Percentiles rank a stretch among this genome's conserved stretches.
phyloP scores from a whole-genome alignment of 2,888 invertebrate species.

The Tachina lurida region DNA sequence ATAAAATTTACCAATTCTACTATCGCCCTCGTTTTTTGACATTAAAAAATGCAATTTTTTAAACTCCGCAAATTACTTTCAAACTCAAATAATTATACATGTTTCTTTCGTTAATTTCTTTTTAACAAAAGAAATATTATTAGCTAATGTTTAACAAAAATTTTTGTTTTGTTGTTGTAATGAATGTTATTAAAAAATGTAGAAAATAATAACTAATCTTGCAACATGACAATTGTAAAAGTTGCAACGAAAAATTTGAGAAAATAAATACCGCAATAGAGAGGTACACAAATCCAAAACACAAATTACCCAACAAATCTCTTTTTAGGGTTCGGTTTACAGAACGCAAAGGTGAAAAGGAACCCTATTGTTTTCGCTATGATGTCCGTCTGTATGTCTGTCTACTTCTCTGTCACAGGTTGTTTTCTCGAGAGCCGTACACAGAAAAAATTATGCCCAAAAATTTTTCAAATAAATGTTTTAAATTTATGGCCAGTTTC shows the following conservation, averaged over 20 bases:
- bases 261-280: not conserved
- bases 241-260: not conserved
- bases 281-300: not conserved
- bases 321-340: no score
- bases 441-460: no score
- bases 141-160: not conserved
- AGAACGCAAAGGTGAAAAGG: no score
- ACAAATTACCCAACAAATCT: no score
- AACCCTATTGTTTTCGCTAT: no score
- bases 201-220: conserved; percentile 25
- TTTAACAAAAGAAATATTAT: conserved; percentile 6
- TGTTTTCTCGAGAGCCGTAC: no score
- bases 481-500: no score
- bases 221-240: conserved; percentile 1
- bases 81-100: not conserved
- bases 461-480: no score
- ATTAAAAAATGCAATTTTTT: conserved; percentile 35
- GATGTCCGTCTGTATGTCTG: no score
- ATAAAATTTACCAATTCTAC: not conserved
- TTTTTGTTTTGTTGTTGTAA: not conserved
- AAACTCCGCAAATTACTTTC: conserved; percentile 29
- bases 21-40: not conserved
- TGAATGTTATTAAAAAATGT: not conserved
- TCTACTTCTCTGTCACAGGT: no score
- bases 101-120: not conserved